Conservation (phyloP, 2,888 invertebrate genomes). For the Agrochola macilenta region DNA sequence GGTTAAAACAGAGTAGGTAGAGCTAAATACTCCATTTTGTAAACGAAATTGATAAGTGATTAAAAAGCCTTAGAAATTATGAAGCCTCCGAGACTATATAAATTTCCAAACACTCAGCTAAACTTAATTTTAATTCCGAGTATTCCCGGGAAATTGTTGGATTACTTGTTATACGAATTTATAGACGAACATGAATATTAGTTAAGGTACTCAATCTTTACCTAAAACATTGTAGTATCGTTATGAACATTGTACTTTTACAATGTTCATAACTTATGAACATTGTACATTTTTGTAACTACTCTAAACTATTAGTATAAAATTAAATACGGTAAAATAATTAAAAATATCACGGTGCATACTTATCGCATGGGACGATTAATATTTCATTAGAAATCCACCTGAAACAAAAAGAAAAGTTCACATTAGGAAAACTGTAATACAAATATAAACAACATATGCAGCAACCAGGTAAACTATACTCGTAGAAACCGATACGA, state of each 20-base stretch:
- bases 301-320: slow-evolving; percentile 12
- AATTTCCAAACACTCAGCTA: not conserved
- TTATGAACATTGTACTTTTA: not conserved
- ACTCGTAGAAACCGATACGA: no score
- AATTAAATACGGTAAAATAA: slow-evolving; percentile 48
- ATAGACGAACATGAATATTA: not conserved
- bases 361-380: slow-evolving; percentile 78
- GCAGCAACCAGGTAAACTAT: no score
- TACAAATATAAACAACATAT: not conserved
- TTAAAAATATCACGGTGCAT: slow-evolving; percentile 70
- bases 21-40: not conserved
- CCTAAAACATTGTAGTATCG: not conserved
- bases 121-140: not conserved
- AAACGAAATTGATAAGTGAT: not conserved
- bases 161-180: not conserved
- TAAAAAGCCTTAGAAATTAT: no score
- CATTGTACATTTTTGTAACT: not conserved
- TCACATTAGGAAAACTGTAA: slow-evolving; percentile 21
- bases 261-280: no score
- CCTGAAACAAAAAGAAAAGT: slow-evolving; percentile 83
- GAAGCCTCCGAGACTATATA: no score
- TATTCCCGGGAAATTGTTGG: not conserved
- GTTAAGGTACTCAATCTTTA: not conserved
- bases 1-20: not conserved
- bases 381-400: slow-evolving; percentile 81